A percentile compares a stretch with the other conserved stretches of the same genome.
Evolutionary conservation across 2,888 invertebrate species (phyloP).

Genomic region (Sepiola atlantica): DNA sequence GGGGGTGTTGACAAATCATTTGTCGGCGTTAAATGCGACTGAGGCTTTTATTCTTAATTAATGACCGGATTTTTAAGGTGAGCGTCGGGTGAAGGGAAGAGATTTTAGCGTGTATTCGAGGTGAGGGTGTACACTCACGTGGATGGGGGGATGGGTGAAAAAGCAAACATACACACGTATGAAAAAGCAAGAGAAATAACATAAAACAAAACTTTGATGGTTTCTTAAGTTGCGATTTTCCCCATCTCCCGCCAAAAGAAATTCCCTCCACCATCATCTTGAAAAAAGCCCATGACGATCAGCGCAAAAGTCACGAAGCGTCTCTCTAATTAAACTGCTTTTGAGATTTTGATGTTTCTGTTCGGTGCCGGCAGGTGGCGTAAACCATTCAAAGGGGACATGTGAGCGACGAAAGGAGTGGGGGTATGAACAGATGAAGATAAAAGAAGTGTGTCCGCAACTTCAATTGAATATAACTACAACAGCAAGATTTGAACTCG

Average conservation of each 20-base stretch:
- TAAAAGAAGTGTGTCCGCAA: too few species aligned
- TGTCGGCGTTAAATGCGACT: background rate
- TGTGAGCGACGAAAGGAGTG: too few species aligned
- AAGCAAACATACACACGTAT: background rate
- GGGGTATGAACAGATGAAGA: too few species aligned
- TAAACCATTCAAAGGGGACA: too few species aligned
- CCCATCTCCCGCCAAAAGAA: background rate
- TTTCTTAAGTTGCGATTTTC: background rate
- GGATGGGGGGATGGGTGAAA: background rate
- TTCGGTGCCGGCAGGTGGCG: background rate
- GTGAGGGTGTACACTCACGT: too few species aligned
- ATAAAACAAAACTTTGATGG: background rate
- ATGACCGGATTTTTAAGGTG: background rate
- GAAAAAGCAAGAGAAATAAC: background rate
- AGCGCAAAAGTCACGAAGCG: slow-evolving; percentile 22
- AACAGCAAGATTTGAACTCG: too few species aligned
- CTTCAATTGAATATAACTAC: too few species aligned
- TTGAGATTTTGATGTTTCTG: background rate
- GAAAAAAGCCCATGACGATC: background rate
- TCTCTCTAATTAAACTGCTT: slow-evolving; percentile 1
- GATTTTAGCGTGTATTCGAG: too few species aligned
- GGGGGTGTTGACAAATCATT: background rate
- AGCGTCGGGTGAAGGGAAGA: background rate
- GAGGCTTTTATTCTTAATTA: background rate
- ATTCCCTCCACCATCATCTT: background rate